A percentile compares a stretch with the other conserved stretches of the same genome.
These are phyloP conservation scores for Daptonema setosum DNA, from an alignment of 2,888 invertebrate species.

Conservation along the genomic window DNA sequence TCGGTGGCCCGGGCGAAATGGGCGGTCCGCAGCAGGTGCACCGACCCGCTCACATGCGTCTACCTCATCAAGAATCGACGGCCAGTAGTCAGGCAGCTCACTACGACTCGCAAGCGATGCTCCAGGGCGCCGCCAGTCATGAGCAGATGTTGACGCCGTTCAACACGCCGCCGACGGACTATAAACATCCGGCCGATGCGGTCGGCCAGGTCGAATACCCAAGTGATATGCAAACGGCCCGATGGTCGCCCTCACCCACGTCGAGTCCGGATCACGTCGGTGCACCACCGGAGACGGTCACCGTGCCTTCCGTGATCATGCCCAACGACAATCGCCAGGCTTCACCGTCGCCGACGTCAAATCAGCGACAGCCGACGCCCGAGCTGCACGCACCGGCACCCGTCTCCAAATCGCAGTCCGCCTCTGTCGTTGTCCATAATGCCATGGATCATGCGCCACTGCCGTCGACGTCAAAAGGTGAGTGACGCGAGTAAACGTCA, in stretches of 20 bases:
- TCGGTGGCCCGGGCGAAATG: background rate
- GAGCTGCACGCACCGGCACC: background rate
- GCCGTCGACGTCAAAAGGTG: background rate
- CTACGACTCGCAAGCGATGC: background rate
- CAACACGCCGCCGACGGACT: background rate
- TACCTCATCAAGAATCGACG: background rate
- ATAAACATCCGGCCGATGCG: background rate
- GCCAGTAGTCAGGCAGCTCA: background rate
- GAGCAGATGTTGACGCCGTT: background rate
- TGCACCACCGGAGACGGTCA: background rate
- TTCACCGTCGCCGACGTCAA: background rate
- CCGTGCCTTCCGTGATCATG: background rate
- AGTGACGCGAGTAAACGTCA: no score
- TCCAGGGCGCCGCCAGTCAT: background rate
- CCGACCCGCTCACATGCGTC: background rate
- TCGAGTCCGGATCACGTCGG: no score
- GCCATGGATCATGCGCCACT: background rate
- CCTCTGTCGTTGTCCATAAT: background rate
- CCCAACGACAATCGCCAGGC: background rate
- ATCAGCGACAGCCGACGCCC: background rate
- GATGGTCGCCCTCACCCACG: no score
- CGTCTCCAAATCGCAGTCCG: background rate
- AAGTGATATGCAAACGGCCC: no score
- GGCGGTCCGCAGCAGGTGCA: background rate
- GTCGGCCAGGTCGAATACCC: no score